phyloP scores from a whole-genome alignment of 1,140 invertebrate genomes.

The Chrysomallon squamiferum region DNA sequence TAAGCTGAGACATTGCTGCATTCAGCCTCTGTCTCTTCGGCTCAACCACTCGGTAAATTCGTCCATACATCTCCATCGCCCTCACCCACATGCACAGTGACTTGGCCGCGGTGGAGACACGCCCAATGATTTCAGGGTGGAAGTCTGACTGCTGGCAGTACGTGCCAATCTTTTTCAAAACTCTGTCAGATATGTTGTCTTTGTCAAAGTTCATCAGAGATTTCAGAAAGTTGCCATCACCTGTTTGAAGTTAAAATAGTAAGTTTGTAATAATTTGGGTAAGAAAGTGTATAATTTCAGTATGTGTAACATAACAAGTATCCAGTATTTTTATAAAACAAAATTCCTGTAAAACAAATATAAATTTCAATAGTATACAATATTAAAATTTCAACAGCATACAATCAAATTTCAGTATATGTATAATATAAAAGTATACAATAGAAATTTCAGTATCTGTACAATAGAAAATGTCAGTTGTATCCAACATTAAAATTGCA shows the following conservation, averaged over 20 bases:
- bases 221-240: slow-evolving; percentile 65
- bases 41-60: slow-evolving; percentile 82
- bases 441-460: too few relatives aligned
- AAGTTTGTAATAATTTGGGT: neutral
- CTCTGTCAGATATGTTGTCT: slow-evolving; percentile 83
- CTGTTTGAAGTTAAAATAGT: slow-evolving; percentile 36
- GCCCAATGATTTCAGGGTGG: slow-evolving; percentile 77
- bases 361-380: too few relatives aligned
- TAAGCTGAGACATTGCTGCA: slow-evolving; percentile 73
- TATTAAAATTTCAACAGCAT: too few relatives aligned
- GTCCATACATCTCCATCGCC: slow-evolving; percentile 87
- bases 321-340: too few relatives aligned
- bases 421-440: too few relatives aligned
- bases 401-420: too few relatives aligned
- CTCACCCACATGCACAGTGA: slow-evolving; percentile 89
- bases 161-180: slow-evolving; percentile 77
- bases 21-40: slow-evolving; percentile 81
- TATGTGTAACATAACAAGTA: too few relatives aligned
- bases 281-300: too few relatives aligned
- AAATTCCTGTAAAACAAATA: too few relatives aligned
- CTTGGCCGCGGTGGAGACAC: slow-evolving; percentile 75
- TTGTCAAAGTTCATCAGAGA: slow-evolving; percentile 85
- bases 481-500: too few relatives aligned
- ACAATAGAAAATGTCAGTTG: too few relatives aligned
- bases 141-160: slow-evolving; percentile 85